Evolutionary conservation across 1,140 invertebrate species (phyloP), one percentile per base, ranked within the genome.

Genomic region (Drosophila hydei): DNA sequence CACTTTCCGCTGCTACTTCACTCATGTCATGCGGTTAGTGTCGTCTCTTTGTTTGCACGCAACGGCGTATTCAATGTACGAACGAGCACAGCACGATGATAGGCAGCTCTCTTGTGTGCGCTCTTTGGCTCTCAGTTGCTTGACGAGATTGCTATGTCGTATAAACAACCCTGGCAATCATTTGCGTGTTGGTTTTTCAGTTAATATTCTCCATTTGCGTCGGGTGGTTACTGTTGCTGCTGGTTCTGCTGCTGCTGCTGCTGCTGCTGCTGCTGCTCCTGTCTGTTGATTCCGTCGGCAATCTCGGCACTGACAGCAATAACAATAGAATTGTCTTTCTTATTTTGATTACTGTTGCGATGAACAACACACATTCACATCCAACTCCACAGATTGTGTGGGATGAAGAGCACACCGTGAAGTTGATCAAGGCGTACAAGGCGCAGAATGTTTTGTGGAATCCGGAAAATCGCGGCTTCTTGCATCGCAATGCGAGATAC

Each of bases 351-450:
- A 11, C 4, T 8, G 50, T 8, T 11, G 12, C n/a, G 7, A 54
- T 54, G 48, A 27, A 18, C 3, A 27, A 51, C 1, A 3, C 25
- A 51, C 3, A 51, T 6, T 9, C 7, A 0, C 12, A 16, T 4
- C 14, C n/a, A 27, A 21, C 2, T n/a, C 23, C 47, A 3, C 23
- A 25, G 23, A 18, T 50, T 27, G 47, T 51, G 23, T 62, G 60
- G 48, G 36, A 62, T 18, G 47, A 33, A 12, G 56, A 12, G 18
- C 36, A 12, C 12, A 64, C 61, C 7, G 27, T 47, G 12, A 27
- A 55, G 21, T 19, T 64, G 0, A 64, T 64, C 4, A 45, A 18
- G 27, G 40, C 27, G 1, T 64, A 64, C 7, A 19, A 64, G 36
- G 9, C 4, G 6, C 36, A 55, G 1, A 14, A 16, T 11, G 11